These are phyloP conservation scores for Hoplias malabaricus DNA, from an alignment of 2,113 vertebrate genomes.

Conservation along the genomic window DNA sequence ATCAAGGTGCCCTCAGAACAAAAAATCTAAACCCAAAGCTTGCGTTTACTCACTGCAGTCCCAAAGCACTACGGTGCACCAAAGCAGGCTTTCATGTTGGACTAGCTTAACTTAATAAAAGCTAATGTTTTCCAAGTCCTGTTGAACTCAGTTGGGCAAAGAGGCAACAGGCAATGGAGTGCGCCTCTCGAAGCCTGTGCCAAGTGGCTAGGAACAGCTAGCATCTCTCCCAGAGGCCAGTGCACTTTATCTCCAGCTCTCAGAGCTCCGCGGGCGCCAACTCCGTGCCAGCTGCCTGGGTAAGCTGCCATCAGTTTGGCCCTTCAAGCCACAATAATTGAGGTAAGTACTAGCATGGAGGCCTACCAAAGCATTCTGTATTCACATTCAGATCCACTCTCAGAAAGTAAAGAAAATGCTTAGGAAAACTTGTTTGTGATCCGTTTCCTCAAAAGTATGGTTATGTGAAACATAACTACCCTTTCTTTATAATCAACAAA, in stretches of 20 bases:
- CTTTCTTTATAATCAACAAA: too few relatives aligned
- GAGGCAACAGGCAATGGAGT: constrained; percentile 15
- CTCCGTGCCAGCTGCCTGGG: constrained; percentile 7
- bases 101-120: background rate
- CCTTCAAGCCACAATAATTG: constrained; percentile 30
- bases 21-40: too few relatives aligned
- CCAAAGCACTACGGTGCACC: background rate
- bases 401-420: background rate
- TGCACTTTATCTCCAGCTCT: constrained; percentile 32
- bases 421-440: background rate
- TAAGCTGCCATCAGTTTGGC: constrained; percentile 4
- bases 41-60: background rate
- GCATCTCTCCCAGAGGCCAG: constrained; percentile 29
- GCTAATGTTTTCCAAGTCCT: background rate
- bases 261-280: constrained; percentile 8
- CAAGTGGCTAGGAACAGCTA: background rate
- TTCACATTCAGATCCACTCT: constrained; percentile 6
- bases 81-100: background rate
- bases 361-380: constrained; percentile 13
- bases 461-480: background rate
- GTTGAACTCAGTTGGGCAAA: constrained; percentile 4
- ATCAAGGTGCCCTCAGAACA: too few relatives aligned
- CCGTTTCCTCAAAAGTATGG: background rate
- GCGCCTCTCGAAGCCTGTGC: background rate
- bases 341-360: constrained; percentile 1